phyloP scores from a whole-genome alignment of 2,797 vertebrate species.

The Micromesistius poutassou region DNA sequence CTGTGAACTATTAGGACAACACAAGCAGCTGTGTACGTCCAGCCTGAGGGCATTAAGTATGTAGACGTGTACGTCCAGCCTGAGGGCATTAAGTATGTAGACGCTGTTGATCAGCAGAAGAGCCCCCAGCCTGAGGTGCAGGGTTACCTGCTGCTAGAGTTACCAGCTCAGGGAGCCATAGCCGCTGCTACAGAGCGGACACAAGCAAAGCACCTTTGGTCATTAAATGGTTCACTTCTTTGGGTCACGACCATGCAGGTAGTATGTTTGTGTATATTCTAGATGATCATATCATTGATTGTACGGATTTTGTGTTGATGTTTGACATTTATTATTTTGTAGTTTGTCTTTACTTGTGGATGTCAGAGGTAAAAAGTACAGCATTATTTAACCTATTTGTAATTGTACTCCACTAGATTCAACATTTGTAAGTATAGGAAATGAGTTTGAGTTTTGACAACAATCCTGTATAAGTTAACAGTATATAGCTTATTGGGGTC shows the following conservation, averaged over 20 bases:
- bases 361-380: background rate
- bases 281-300: background rate
- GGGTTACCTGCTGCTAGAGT: conserved; percentile 56
- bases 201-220: conserved; percentile 12
- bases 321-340: background rate
- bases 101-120: conserved; percentile 35
- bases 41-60: conserved; percentile 46
- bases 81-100: conserved; percentile 27
- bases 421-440: background rate
- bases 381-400: background rate
- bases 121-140: conserved; percentile 39
- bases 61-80: conserved; percentile 30
- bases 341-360: background rate
- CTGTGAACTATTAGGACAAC: background rate
- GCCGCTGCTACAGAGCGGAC: conserved; percentile 29
- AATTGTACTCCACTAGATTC: background rate
- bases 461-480: background rate
- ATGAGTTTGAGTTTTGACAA: background rate
- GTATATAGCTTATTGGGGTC: background rate
- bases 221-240: conserved; percentile 10
- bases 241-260: conserved; percentile 64
- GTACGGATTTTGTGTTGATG: background rate
- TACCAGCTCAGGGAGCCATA: conserved; percentile 57
- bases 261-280: conserved; percentile 16
- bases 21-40: background rate